A percentile compares a stretch with the other conserved stretches of the same genome.
These are phyloP conservation scores for Sphenopsis melanotis DNA, from an alignment of 2,797 vertebrate species.

Conservation along the genomic window DNA sequence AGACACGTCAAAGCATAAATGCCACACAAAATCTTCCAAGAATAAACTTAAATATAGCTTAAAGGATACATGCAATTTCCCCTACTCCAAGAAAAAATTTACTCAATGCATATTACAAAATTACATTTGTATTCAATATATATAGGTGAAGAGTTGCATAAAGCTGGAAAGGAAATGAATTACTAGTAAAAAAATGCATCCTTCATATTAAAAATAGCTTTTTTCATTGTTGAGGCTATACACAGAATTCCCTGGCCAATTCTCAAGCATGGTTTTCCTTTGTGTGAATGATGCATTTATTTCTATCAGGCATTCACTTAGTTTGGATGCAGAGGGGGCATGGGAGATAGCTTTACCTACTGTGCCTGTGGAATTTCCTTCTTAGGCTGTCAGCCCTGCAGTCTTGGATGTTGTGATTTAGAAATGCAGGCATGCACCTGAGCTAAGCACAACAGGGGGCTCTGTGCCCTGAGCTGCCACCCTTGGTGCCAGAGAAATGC, in stretches of 20 bases:
- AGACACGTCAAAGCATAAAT: background rate
- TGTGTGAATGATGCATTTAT: background rate
- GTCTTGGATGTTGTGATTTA: background rate
- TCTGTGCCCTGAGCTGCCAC: background rate
- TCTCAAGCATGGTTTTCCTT: background rate
- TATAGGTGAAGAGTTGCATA: background rate
- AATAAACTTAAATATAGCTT: background rate
- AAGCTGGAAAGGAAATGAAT: background rate
- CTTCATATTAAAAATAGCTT: background rate
- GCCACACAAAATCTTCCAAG: background rate
- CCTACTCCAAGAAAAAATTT: background rate
- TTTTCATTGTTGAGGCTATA: background rate
- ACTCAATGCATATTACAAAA: background rate
- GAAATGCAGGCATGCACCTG: background rate
- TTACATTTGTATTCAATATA: background rate
- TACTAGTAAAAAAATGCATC: background rate
- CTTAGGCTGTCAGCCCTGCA: background rate
- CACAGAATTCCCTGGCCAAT: background rate
- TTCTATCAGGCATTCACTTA: background rate
- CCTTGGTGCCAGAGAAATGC: background rate
- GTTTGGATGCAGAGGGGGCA: background rate
- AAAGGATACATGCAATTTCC: background rate
- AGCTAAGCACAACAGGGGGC: background rate
- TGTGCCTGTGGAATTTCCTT: background rate
- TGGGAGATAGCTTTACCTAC: background rate